A percentile compares a stretch with the other conserved stretches of the same genome.
These are phyloP conservation scores for Donacobius atricapilla DNA, from an alignment of 2,113 vertebrate genomes.

Conservation along the genomic window DNA sequence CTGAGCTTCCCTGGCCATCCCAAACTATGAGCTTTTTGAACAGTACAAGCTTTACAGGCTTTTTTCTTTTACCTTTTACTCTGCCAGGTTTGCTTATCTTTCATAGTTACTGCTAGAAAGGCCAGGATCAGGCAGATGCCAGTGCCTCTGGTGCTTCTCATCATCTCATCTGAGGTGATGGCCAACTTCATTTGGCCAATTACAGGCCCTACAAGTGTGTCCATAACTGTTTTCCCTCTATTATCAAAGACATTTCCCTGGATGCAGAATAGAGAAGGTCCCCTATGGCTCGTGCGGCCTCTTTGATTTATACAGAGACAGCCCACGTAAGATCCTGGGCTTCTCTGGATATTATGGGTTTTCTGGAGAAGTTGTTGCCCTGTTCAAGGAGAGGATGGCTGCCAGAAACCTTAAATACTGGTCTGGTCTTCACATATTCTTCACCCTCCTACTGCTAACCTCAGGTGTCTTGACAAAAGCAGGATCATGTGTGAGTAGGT, in stretches of 20 bases:
- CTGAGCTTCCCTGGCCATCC: neutral
- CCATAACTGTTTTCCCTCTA: neutral
- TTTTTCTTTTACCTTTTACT: neutral
- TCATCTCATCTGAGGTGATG: neutral
- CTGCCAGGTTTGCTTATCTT: neutral
- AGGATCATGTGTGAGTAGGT: neutral
- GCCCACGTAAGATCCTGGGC: neutral
- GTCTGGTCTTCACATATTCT: neutral
- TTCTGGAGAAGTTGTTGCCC: neutral
- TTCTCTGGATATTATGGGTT: neutral
- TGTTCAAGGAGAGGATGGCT: neutral
- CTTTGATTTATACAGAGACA: neutral
- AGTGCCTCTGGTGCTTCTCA: neutral
- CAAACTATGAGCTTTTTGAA: neutral
- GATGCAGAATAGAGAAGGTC: neutral
- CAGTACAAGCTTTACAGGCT: neutral
- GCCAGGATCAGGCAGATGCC: neutral
- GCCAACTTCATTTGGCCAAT: neutral
- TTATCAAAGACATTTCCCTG: neutral
- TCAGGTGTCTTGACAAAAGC: neutral
- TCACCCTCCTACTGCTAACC: neutral
- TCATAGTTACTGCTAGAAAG: neutral
- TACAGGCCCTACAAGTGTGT: neutral
- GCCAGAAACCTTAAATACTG: neutral
- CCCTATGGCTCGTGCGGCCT: neutral